phyloP scores from a whole-genome alignment of 2,113 vertebrate genomes.

The Himantopus leucocephalus region DNA sequence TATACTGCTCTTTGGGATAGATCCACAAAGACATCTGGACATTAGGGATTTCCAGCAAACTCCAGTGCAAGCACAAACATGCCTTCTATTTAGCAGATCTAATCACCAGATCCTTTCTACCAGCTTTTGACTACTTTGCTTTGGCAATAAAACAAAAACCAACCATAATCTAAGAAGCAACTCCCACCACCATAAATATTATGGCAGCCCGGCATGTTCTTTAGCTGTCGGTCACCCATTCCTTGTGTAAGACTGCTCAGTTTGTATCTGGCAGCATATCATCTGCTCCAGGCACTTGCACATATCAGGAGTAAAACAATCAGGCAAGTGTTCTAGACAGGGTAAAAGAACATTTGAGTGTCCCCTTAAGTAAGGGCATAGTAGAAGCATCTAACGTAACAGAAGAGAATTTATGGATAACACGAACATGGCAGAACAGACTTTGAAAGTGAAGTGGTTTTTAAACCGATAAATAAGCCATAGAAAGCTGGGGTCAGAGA shows the following conservation, averaged over 20 bases:
- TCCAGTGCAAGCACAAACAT: background rate
- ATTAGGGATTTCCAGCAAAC: background rate
- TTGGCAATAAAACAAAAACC: background rate
- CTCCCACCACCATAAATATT: background rate
- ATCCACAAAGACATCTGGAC: background rate
- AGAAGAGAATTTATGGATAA: background rate
- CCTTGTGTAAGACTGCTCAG: background rate
- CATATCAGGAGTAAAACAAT: background rate
- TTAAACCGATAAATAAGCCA: background rate
- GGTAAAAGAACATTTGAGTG: background rate
- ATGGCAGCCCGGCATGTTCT: background rate
- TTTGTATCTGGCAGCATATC: background rate
- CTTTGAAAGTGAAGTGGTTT: background rate
- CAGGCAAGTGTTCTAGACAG: background rate
- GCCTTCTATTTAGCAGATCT: background rate
- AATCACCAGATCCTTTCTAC: background rate
- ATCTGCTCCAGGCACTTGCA: background rate
- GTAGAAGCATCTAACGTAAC: background rate
- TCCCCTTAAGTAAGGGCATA: background rate
- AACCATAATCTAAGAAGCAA: background rate
- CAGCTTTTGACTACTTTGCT: background rate
- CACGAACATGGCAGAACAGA: background rate
- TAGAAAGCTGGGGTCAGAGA: background rate
- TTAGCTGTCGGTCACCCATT: background rate
- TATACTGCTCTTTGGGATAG: background rate